Conservation (phyloP, 2,113 vertebrate genomes). For the Chloropsis hardwickii region DNA sequence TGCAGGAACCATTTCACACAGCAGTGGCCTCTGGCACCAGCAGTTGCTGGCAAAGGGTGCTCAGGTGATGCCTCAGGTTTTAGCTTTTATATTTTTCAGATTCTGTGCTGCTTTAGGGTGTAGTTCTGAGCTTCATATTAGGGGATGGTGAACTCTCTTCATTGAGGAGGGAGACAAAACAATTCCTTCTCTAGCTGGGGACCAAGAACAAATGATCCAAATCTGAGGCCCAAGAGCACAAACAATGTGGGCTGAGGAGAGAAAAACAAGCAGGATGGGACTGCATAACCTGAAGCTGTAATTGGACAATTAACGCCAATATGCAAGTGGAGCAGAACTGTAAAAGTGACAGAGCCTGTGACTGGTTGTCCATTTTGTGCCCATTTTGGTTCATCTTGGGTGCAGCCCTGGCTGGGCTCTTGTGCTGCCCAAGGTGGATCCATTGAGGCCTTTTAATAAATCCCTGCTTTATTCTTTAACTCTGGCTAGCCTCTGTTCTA, state of each 20-base stretch:
- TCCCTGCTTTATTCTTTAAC: neutral
- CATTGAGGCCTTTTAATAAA: neutral
- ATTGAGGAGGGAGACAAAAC: neutral
- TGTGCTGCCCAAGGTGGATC: neutral
- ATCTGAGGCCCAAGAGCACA: too few species aligned
- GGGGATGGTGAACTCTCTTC: neutral
- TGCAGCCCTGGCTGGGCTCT: neutral
- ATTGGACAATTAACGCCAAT: neutral
- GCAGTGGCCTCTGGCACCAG: neutral
- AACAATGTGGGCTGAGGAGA: too few species aligned
- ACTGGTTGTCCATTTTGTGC: too few species aligned
- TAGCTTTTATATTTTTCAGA: neutral
- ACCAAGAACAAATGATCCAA: too few species aligned
- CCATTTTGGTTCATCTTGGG: neutral
- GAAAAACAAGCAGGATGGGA: too few species aligned
- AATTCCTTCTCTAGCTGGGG: too few species aligned
- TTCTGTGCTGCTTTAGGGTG: neutral
- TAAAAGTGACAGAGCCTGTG: neutral
- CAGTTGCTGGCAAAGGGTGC: neutral
- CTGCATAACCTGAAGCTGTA: neutral
- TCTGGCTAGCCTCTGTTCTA: neutral
- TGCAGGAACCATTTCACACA: neutral
- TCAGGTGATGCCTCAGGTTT: neutral
- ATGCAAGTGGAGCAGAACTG: neutral
- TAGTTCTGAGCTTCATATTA: rapidly evolving